Base-by-base conservation (phyloP, 2,888 invertebrate genomes). In the Byasa hedistus region DNA sequence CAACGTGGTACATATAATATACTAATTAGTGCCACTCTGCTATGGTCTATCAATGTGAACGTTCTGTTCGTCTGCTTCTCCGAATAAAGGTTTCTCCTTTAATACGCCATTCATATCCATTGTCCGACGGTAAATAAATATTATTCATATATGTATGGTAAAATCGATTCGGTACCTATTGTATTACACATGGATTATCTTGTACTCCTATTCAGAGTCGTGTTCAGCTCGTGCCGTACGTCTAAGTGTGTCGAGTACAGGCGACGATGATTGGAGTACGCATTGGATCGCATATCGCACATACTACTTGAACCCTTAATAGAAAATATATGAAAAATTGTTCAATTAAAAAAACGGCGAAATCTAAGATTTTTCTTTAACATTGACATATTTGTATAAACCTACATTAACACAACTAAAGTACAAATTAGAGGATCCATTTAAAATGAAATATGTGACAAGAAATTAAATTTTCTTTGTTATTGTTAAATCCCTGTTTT, bases 191-290 rank as follows among this genome's bases (percentile, higher is more conserved):
- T 23, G 21, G 65, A 60, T 64, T 65, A 56, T 64, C 64, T 59
- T 44, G 27, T 64, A 44, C 59, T 22, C 12, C 59, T 64, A 64
- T 64, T 64, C 44, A 64, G 58, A 44, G 23, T n/a, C 54, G 44
- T 22, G 44, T 17, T 48, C 56, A 48, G 32, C n/a, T 22, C 19
- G 24, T 32, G 17, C 27, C 24, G 57, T 36, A 39, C 32, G 56
- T 36, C 44, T 64, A 56, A 65, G 65, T 65, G 56, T 65, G 65
- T 56, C 60, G 51, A 51, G 60, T 60, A 44, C 44, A n/a, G 32
- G 56, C n/a, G 24, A 27, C 60, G 24, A 56, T 65, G 60, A 60
- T 56, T 56, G 21, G 44, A 59, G 58, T 60, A 64, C 39, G 54
- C 58, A 64, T 24, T 22, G 64, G 21, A 60, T 60, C 60, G 19